Evolutionary conservation across 2,113 vertebrate genomes (phyloP).

Genomic region (Leucosticte australis): DNA sequence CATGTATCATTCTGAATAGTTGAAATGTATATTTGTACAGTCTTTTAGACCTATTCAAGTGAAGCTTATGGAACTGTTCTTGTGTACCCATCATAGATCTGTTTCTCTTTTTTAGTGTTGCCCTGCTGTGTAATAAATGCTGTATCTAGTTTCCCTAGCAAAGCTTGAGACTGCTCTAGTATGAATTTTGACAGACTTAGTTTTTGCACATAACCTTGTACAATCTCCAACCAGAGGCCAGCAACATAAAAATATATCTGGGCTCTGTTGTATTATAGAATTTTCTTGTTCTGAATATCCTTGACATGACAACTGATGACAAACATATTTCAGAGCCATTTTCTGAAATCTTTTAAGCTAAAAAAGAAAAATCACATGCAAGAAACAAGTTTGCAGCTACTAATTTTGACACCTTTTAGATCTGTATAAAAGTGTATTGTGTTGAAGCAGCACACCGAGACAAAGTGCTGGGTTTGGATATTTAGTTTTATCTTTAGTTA

Average conservation of each 20-base stretch:
- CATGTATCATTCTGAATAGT: constrained; percentile 89
- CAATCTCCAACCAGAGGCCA: constrained; percentile 85
- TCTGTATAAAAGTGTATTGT: constrained; percentile 86
- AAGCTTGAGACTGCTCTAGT: constrained; percentile 93
- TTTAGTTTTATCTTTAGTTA: constrained; percentile 85
- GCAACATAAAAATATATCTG: constrained; percentile 79
- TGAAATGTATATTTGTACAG: constrained; percentile 99
- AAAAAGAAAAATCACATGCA: constrained; percentile 76
- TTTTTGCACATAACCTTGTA: constrained; percentile 92
- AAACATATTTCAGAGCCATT: constrained; percentile 79
- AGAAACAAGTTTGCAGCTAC: constrained; percentile 81
- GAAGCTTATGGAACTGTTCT: constrained; percentile 85
- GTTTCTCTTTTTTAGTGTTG: constrained; percentile 86
- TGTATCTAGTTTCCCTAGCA: constrained; percentile 90
- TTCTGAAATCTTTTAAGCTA: constrained; percentile 83
- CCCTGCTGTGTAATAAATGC: constrained; percentile 95
- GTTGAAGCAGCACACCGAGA: constrained; percentile 79
- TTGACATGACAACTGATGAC: constrained; percentile 78
- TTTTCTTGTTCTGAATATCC: constrained; percentile 83
- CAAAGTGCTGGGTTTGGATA: constrained; percentile 78
- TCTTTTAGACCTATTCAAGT: constrained; percentile 96
- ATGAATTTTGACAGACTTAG: constrained; percentile 85
- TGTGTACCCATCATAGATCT: constrained; percentile 89
- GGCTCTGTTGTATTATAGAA: constrained; percentile 83
- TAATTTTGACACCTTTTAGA: constrained; percentile 85